Percentiles rank a stretch among this genome's conserved stretches.
phyloP scores from a whole-genome alignment of 1,140 invertebrate genomes.

The Apis dorsata region DNA sequence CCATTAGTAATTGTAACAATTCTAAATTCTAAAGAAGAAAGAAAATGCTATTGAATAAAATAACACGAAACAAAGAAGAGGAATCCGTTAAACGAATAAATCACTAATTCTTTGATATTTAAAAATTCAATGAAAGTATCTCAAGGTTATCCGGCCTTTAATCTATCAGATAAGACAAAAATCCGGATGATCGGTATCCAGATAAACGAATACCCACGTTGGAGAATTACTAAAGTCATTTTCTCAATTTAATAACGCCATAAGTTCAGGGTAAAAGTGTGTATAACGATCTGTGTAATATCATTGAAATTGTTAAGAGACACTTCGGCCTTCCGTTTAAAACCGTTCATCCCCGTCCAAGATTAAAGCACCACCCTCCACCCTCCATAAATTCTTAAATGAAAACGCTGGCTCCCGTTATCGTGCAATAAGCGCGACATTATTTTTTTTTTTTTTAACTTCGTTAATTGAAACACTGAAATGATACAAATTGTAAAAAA shows the following conservation, averaged over 20 bases:
- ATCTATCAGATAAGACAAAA: background rate
- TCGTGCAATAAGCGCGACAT: background rate
- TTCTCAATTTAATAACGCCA: slow-evolving; percentile 7
- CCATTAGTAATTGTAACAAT: too few species aligned
- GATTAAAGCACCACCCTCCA: background rate
- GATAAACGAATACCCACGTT: background rate
- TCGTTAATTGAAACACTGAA: background rate
- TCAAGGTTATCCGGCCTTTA: background rate
- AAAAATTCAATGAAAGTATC: background rate
- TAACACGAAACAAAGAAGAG: background rate
- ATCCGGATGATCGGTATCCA: background rate
- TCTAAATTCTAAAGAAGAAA: too few species aligned
- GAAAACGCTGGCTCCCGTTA: background rate
- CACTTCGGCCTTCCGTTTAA: background rate
- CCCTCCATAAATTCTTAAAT: background rate
- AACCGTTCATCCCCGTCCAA: background rate
- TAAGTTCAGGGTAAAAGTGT: slow-evolving; percentile 9
- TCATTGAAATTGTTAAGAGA: slow-evolving; percentile 34
- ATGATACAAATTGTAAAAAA: background rate
- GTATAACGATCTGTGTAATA: slow-evolving; percentile 24
- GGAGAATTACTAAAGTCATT: background rate
- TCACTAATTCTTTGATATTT: background rate
- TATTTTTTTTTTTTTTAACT: background rate
- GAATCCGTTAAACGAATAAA: too few species aligned
- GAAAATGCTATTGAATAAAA: background rate